Evolutionary conservation across 2,113 vertebrate species (phyloP).

Genomic region (Suncus etruscus): DNA sequence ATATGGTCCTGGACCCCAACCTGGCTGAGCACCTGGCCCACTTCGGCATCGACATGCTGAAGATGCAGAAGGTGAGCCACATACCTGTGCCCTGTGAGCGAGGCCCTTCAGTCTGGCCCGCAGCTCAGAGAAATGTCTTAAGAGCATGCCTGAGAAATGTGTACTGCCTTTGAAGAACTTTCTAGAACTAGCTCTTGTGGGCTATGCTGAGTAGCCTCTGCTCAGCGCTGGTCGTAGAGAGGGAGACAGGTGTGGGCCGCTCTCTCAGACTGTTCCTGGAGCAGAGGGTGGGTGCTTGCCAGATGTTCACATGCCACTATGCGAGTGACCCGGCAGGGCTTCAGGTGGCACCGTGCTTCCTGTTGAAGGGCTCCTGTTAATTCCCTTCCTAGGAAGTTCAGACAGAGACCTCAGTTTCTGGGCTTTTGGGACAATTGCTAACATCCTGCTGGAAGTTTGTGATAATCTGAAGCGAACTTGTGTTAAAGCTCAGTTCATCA

Average conservation of each 20-base stretch:
- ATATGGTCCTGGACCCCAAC: constrained; percentile 98
- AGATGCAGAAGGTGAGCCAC: constrained; percentile 96
- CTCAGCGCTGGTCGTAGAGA: neutral
- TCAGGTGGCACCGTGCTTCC: neutral
- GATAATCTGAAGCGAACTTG: no score
- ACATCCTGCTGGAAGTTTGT: no score
- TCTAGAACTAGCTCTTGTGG: neutral
- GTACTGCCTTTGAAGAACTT: neutral
- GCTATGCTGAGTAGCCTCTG: neutral
- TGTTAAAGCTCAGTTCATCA: no score
- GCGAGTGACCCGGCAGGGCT: neutral
- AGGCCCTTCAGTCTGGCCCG: neutral
- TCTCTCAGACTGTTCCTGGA: neutral
- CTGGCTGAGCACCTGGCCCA: constrained; percentile 96
- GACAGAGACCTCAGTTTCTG: neutral
- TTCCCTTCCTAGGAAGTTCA: neutral
- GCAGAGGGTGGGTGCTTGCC: neutral
- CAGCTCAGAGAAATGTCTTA: no score
- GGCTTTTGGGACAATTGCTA: neutral
- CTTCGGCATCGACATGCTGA: constrained; percentile 99
- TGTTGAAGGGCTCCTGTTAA: neutral
- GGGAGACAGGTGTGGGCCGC: neutral
- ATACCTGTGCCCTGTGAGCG: neutral
- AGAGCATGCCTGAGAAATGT: no score
- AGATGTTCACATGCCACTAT: neutral